A percentile compares a stretch with the other conserved stretches of the same genome.
These are phyloP conservation scores for Crotalus tigris DNA, from an alignment of 2,113 vertebrate genomes.

Conservation along the genomic window DNA sequence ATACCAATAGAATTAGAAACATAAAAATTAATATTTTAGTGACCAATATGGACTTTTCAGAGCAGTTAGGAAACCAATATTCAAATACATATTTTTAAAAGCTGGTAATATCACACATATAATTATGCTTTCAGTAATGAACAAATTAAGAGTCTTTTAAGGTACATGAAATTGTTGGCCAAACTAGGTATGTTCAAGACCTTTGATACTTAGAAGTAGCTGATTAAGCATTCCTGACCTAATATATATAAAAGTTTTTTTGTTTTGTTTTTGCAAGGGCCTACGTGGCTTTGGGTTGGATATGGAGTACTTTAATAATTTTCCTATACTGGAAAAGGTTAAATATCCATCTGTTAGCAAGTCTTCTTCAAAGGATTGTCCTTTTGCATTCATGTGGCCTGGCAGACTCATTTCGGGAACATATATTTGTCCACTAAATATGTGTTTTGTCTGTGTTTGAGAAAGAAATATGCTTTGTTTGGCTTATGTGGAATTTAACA, in stretches of 20 bases:
- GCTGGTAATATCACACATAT: not conserved
- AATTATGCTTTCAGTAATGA: not conserved
- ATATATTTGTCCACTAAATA: not conserved
- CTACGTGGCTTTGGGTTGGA: not conserved
- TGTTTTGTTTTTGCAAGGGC: not conserved
- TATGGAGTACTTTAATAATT: not conserved
- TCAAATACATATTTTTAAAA: not conserved
- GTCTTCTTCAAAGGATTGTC: not conserved
- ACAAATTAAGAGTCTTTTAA: not conserved
- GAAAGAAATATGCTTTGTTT: slow-evolving; percentile 17
- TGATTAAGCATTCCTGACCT: not conserved
- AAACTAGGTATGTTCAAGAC: not conserved
- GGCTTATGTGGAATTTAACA: slow-evolving; percentile 7
- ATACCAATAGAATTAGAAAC: not conserved
- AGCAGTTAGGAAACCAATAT: not conserved
- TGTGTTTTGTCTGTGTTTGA: not conserved
- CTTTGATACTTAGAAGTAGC: not conserved
- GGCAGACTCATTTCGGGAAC: not conserved
- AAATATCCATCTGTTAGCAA: not conserved
- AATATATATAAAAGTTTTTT: not conserved
- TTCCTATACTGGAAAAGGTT: not conserved
- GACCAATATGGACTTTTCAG: not conserved
- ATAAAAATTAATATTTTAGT: not conserved
- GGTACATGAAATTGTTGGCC: not conserved
- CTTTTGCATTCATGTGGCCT: not conserved